Conservation (phyloP, 2,888 invertebrate species). For the Bombyx huttoni region DNA sequence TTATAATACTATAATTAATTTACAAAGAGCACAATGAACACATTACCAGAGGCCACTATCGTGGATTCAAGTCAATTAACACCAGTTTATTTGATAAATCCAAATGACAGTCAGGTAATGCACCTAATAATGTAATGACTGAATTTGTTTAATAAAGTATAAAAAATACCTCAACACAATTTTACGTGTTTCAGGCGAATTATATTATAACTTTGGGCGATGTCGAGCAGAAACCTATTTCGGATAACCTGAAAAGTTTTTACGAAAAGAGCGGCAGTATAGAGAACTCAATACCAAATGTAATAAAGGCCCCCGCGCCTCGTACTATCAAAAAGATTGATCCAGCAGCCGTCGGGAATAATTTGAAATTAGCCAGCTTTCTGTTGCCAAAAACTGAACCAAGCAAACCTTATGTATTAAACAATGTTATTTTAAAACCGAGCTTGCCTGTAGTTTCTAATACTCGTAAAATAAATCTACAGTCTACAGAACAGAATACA, state of each 20-base stretch:
- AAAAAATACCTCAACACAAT: constrained; percentile 6
- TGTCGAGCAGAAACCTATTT: constrained; percentile 38
- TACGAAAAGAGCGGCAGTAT: constrained; percentile 65
- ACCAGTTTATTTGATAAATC: constrained; percentile 55
- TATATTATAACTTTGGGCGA: constrained; percentile 38
- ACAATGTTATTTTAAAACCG: constrained; percentile 38
- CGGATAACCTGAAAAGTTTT: constrained; percentile 59
- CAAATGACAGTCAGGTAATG: constrained; percentile 53
- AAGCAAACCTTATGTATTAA: constrained; percentile 30
- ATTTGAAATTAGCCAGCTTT: constrained; percentile 55
- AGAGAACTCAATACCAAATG: constrained; percentile 35
- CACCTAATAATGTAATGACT: neutral
- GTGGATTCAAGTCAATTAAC: constrained; percentile 59
- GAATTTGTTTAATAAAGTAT: constrained; percentile 10
- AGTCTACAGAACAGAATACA: constrained; percentile 13
- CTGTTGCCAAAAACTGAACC: constrained; percentile 44
- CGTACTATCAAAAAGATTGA: constrained; percentile 39
- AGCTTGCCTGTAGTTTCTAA: constrained; percentile 14
- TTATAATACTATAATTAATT: constrained; percentile 16
- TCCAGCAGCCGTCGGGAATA: constrained; percentile 37
- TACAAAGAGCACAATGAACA: constrained; percentile 36
- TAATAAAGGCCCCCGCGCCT: constrained; percentile 26
- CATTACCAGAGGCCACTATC: constrained; percentile 42
- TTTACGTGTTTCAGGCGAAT: constrained; percentile 33
- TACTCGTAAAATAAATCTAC: neutral